Evolutionary conservation across 2,797 vertebrate genomes (phyloP).

Genomic region (Microhierax caerulescens): DNA sequence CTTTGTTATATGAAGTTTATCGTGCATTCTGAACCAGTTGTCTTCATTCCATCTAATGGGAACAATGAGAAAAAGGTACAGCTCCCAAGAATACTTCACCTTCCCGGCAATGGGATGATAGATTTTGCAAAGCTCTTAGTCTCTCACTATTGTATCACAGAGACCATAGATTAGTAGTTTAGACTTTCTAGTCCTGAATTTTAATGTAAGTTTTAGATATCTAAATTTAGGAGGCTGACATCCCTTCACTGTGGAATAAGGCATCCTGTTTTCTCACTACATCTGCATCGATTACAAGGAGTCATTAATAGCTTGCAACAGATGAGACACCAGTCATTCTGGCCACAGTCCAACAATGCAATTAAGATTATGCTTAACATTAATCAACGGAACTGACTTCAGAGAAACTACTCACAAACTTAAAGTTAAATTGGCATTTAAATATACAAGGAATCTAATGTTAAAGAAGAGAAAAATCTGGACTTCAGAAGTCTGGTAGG

Average conservation of each 20-base stretch:
- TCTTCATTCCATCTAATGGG: neutral
- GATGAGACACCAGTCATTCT: slow-evolving; percentile 11
- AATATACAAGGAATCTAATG: neutral
- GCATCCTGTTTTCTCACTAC: neutral
- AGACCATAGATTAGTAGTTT: neutral
- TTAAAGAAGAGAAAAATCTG: neutral
- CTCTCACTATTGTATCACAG: neutral
- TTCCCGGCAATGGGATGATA: neutral
- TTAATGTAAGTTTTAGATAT: neutral
- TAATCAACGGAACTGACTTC: neutral
- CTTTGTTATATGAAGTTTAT: neutral
- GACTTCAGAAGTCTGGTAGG: neutral
- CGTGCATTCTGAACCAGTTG: neutral
- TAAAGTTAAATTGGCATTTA: neutral
- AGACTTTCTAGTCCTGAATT: neutral
- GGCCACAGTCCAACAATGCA: neutral
- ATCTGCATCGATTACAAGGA: neutral
- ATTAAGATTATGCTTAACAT: slow-evolving; percentile 28
- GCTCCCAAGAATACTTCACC: neutral
- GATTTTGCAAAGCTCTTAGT: neutral
- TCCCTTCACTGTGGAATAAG: neutral
- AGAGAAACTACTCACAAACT: neutral
- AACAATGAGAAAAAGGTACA: neutral
- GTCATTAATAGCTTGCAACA: neutral
- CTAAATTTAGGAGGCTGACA: neutral